Evolutionary conservation across 2,797 vertebrate genomes (phyloP), one percentile per base, ranked within the genome.

Genomic region (Mallotus villosus): DNA sequence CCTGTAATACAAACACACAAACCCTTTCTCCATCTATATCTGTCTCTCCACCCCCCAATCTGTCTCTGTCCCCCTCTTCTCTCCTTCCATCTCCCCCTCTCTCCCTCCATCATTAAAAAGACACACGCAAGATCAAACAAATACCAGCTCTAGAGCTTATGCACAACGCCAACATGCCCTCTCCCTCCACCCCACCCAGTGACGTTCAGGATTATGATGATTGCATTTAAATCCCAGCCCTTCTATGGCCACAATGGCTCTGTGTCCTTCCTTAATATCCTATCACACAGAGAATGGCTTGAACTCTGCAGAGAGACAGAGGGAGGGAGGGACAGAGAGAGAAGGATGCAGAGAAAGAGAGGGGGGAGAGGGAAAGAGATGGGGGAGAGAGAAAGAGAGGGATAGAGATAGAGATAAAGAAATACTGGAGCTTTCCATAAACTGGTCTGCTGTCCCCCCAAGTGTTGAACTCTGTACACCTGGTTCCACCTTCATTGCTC

Each of bases 201-300:
- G 57, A 74, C 71, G 74, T 59, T 59, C 55, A 76, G 67, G 85
- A 88, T 90, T 88, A 87, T 63, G 75, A 80, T 74, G 82, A 85
- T 76, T 82, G 78, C 67, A 67, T 85, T 85, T 87, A 79, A 87
- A 90, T 87, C 85, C 71, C 74, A 64, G 67, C 74, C 67, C 70
- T 67, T 25, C 32, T 68, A 32, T 62, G 67, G 37, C 55, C 66
- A 74, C 81, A 78, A 73, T 24, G 73, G 70, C 67, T 74, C 68
- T 34, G 58, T 60, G 27, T 66, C 60, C 68, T 75, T 72, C 67
- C 22, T 46, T 75, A 68, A 80, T 63, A 76, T 72, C 37, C 74
- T 81, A 58, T 71, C 61, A 68, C 76, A 75, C 72, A 53, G 64
- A 74, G 21, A 25, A 67, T 73, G 70, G 69, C 67, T 77, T 25